Percentiles rank a stretch among this genome's conserved stretches.
phyloP scores from a whole-genome alignment of 2,888 invertebrate species.

The Neuroscelio doddi region DNA sequence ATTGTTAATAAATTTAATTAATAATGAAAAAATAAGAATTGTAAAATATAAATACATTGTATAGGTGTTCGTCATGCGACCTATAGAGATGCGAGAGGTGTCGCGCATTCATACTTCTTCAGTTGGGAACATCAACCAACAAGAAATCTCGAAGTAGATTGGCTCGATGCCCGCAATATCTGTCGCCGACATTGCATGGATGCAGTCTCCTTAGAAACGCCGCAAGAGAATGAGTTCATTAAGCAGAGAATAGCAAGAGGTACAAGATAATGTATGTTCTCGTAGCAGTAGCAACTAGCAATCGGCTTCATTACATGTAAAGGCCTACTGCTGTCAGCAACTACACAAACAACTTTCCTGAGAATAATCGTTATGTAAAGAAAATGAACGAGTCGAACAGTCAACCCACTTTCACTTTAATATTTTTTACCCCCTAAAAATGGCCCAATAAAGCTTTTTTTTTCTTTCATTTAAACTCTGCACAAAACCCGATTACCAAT shows the following conservation, averaged over 20 bases:
- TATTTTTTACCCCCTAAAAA: too few relatives aligned
- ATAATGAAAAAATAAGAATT: too few relatives aligned
- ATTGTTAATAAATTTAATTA: too few relatives aligned
- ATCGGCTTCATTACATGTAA: neutral
- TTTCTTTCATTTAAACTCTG: too few relatives aligned
- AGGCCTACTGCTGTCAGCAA: too few relatives aligned
- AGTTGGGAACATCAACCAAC: conserved; percentile 92
- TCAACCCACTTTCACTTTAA: neutral
- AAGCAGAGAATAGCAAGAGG: conserved; percentile 89
- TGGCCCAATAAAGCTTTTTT: too few relatives aligned
- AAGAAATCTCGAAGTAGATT: conserved; percentile 87
- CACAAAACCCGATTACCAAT: too few relatives aligned
- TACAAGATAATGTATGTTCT: conserved; percentile 65
- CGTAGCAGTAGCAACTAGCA: conserved; percentile 1
- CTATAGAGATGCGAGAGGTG: conserved; percentile 90
- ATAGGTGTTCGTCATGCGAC: conserved; percentile 88
- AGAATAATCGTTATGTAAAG: neutral
- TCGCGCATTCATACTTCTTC: conserved; percentile 94
- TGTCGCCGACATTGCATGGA: conserved; percentile 96
- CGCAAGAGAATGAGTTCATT: conserved; percentile 92
- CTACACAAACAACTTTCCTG: neutral
- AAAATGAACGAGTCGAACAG: neutral
- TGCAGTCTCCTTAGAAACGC: conserved; percentile 91
- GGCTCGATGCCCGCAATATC: conserved; percentile 92
- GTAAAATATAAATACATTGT: neutral